These are phyloP conservation scores for Poecilia velifera DNA, from an alignment of 2,797 vertebrate genomes.

Conservation along the genomic window DNA sequence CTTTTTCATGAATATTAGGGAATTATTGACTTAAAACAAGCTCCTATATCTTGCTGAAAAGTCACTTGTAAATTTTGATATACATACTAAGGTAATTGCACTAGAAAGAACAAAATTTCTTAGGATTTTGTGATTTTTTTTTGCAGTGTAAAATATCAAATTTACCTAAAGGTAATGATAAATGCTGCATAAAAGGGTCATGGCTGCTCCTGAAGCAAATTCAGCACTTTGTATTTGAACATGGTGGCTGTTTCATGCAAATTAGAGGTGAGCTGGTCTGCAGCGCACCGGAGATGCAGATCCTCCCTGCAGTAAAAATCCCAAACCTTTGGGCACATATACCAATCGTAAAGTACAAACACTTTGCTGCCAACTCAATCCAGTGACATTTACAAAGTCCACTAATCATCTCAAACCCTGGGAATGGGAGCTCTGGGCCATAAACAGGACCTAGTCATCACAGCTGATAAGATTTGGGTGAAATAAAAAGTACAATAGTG, in stretches of 20 bases:
- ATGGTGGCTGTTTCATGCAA: background rate
- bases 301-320: background rate
- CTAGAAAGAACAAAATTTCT: too few species aligned
- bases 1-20: too few species aligned
- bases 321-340: background rate
- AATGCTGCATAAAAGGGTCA: background rate
- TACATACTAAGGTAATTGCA: too few species aligned
- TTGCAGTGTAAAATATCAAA: background rate
- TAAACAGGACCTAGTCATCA: slow-evolving; percentile 4
- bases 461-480: slow-evolving; percentile 9
- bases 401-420: background rate
- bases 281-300: background rate
- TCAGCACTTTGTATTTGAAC: background rate
- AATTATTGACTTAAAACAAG: too few species aligned
- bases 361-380: background rate
- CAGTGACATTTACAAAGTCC: slow-evolving; percentile 11
- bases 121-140: background rate
- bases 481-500: background rate
- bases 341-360: background rate
- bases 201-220: background rate
- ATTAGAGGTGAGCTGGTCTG: background rate
- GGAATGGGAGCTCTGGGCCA: background rate
- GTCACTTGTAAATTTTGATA: too few species aligned
- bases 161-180: background rate
- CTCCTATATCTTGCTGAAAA: too few species aligned